Conservation (phyloP, 1,140 invertebrate species). For the Copidosoma floridanum region DNA sequence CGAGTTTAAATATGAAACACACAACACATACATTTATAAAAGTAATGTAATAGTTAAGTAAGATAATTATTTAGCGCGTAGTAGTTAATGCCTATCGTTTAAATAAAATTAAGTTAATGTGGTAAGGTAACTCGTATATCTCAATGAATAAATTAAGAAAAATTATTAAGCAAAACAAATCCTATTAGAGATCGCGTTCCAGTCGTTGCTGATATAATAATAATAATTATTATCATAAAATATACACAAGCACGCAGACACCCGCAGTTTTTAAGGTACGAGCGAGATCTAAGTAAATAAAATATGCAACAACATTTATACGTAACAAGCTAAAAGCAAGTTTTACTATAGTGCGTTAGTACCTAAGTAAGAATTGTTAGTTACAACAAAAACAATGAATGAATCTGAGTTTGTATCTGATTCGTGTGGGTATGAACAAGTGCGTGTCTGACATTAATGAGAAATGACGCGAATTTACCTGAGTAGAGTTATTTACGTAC, state of each 20-base stretch:
- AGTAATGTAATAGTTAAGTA: slow-evolving; percentile 4
- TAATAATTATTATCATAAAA: too few relatives aligned
- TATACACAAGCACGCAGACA: too few relatives aligned
- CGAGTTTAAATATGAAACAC: too few relatives aligned
- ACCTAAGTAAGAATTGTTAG: slow-evolving; percentile 21
- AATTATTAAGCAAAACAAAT: slow-evolving; percentile 15
- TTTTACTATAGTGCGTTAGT: slow-evolving; percentile 21
- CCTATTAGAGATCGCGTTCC: slow-evolving; percentile 15
- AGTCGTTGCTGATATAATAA: slow-evolving; percentile 19
- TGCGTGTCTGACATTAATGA: too few relatives aligned
- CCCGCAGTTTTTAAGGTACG: slow-evolving; percentile 17
- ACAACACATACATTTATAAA: too few relatives aligned
- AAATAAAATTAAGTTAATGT: slow-evolving; percentile 13
- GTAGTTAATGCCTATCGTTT: slow-evolving; percentile 23
- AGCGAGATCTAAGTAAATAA: slow-evolving; percentile 1
- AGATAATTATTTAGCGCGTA: slow-evolving; percentile 17
- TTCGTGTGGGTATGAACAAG: not conserved
- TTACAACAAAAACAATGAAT: too few relatives aligned
- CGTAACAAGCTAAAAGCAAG: slow-evolving; percentile 11
- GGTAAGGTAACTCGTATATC: slow-evolving; percentile 23
- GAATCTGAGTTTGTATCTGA: not conserved
- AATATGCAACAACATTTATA: slow-evolving; percentile 19
- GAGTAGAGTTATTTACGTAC: slow-evolving; percentile 22
- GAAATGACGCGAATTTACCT: slow-evolving; percentile 22
- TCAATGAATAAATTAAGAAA: too few relatives aligned